A percentile compares a stretch with the other conserved stretches of the same genome.
These are phyloP conservation scores for Drosophila bunnanda DNA, from an alignment of 2,888 invertebrate genomes.

Conservation along the genomic window DNA sequence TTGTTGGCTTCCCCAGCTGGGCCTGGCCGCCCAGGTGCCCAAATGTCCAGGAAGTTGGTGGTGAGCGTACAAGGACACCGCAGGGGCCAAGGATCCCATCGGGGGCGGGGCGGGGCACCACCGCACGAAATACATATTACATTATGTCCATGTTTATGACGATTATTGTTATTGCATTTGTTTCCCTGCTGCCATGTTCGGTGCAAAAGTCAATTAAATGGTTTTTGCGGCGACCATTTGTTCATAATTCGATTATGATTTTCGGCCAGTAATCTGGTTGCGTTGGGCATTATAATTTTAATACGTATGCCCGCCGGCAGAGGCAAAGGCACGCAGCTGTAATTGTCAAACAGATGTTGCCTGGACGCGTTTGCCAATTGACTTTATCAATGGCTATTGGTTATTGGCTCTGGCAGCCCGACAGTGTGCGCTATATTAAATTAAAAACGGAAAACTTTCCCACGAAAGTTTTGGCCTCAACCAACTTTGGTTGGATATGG, in stretches of 20 bases:
- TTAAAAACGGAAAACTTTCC: slow-evolving; percentile 1
- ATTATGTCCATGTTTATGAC: slow-evolving; percentile 66
- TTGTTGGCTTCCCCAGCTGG: slow-evolving; percentile 38
- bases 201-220: slow-evolving; percentile 73
- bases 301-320: slow-evolving; percentile 27
- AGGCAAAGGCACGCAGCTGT: slow-evolving; percentile 5
- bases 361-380: slow-evolving; percentile 18
- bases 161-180: slow-evolving; percentile 73
- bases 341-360: slow-evolving; percentile 37
- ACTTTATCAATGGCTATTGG: slow-evolving; percentile 35
- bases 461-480: neutral
- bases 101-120: neutral
- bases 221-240: slow-evolving; percentile 54
- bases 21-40: slow-evolving; percentile 33
- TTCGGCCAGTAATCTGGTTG: slow-evolving; percentile 35
- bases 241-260: slow-evolving; percentile 67
- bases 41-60: slow-evolving; percentile 19
- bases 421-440: slow-evolving; percentile 35
- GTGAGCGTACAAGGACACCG: slow-evolving; percentile 1
- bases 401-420: slow-evolving; percentile 11
- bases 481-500: neutral
- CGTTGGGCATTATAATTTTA: slow-evolving; percentile 43
- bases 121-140: slow-evolving; percentile 39
- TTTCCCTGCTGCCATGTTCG: slow-evolving; percentile 35
- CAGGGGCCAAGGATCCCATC: neutral